phyloP scores from a whole-genome alignment of 2,797 vertebrate species.

The Heteromormyrus szaboi region DNA sequence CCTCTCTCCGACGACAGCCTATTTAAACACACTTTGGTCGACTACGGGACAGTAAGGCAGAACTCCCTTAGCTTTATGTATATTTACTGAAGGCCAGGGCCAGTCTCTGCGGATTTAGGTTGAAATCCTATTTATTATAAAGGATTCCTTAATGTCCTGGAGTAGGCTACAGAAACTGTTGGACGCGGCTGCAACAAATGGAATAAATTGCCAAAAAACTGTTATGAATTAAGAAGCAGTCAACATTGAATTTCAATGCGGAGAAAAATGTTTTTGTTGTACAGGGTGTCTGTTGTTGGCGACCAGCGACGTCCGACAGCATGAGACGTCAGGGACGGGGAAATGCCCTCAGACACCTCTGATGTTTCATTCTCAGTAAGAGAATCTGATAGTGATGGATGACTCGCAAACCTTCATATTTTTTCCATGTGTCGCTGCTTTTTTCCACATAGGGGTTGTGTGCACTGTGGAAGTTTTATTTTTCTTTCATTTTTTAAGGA shows the following conservation, averaged over 20 bases:
- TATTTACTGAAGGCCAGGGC: neutral
- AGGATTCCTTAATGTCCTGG: slow-evolving; percentile 4
- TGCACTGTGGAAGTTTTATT: neutral
- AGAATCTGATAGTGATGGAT: neutral
- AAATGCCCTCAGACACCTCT: neutral
- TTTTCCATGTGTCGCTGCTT: neutral
- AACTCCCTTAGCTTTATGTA: neutral
- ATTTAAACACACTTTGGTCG: neutral
- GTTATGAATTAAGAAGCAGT: slow-evolving; percentile 8
- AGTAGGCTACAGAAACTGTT: neutral
- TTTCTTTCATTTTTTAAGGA: neutral
- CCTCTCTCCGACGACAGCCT: neutral
- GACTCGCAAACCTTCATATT: neutral
- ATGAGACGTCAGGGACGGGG: neutral
- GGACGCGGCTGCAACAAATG: neutral
- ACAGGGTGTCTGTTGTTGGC: neutral
- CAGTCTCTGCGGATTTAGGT: neutral
- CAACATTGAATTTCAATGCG: neutral
- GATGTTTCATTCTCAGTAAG: neutral
- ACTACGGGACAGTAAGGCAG: neutral
- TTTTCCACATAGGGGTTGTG: neutral
- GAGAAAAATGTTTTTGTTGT: slow-evolving; percentile 10
- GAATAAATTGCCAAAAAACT: neutral
- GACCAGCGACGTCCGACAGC: neutral
- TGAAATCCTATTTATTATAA: neutral